Evolutionary conservation across 1,140 invertebrate genomes (phyloP), one percentile per base, ranked within the genome.

Genomic region (Drepana arcuata): DNA sequence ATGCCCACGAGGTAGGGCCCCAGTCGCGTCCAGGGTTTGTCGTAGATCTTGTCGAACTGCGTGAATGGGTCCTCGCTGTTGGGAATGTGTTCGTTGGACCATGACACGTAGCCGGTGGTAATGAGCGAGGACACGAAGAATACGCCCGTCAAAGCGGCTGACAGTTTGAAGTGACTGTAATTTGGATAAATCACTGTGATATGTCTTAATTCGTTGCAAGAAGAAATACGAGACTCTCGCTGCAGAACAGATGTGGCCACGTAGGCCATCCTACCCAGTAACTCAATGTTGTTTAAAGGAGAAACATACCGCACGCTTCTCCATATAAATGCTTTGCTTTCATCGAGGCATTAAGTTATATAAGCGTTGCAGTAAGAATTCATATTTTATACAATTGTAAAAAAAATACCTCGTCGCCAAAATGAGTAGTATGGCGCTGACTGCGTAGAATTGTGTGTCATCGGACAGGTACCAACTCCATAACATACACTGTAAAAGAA

Each of bases 381-480:
- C n/a, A n/a, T n/a, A n/a, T n/a, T n/a, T n/a, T n/a, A n/a, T n/a
- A n/a, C n/a, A n/a, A n/a, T n/a, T n/a, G n/a, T n/a, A n/a, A n/a
- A n/a, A n/a, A n/a, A n/a, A n/a, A 60, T 66, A 84, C 84, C 82
- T 86, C 4, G 78, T 78, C 1, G 91, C 92, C 24, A 93, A 55
- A 29, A 94, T 92, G 1, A 94, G 75, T 7, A 94, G 88, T 4
- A 94, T 87, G 1, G 90, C 90, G 16, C 92, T 92, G 14, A 94
- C 86, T 12, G 93, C 86, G 57, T 93, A 94, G 72, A 94, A 94
- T 60, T 94, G 93, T 0, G 92, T 93, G 57, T 94, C 93, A 48
- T 94, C 92, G 0, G 92, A 92, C n/a, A 94, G 71, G 57, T 94
- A 94, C 92, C 93, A 94, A 83, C 92, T 94, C 92, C 93, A 94